A percentile compares a stretch with the other conserved stretches of the same genome.
phyloP scores from a whole-genome alignment of 2,888 invertebrate species.

The Zeuzera pyrina region DNA sequence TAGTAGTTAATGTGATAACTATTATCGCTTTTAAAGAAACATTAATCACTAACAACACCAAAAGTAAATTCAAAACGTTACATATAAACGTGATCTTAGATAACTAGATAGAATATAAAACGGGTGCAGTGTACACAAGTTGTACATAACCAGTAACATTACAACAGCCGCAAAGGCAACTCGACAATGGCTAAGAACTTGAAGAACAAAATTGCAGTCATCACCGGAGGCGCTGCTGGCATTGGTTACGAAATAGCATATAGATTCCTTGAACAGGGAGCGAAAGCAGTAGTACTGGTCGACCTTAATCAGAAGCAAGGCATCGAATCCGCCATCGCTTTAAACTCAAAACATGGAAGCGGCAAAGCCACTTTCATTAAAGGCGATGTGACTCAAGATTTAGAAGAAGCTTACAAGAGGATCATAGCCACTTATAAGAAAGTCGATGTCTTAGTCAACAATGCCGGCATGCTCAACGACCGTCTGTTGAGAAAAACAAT shows the following conservation, averaged over 20 bases:
- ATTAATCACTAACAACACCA: too few species aligned
- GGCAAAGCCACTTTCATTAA: constrained; percentile 55
- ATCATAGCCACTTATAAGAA: constrained; percentile 34
- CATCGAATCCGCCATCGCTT: constrained; percentile 38
- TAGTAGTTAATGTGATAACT: too few species aligned
- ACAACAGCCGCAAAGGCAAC: not conserved
- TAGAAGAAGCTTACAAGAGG: constrained; percentile 43
- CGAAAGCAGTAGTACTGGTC: constrained; percentile 26
- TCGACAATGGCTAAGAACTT: constrained; percentile 8
- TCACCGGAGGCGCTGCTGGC: constrained; percentile 71
- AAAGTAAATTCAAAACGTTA: too few species aligned
- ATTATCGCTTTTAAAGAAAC: too few species aligned
- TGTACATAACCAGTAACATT: too few species aligned
- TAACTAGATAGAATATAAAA: too few species aligned
- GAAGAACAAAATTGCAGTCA: constrained; percentile 21
- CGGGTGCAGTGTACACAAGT: too few species aligned
- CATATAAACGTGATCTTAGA: too few species aligned
- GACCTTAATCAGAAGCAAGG: constrained; percentile 39
- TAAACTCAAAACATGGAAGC: constrained; percentile 53
- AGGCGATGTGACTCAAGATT: constrained; percentile 63
- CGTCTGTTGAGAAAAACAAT: constrained; percentile 3
- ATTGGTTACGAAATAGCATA: constrained; percentile 61
- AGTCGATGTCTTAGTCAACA: constrained; percentile 56
- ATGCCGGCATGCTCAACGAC: constrained; percentile 47
- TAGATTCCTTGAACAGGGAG: constrained; percentile 52